Percentiles rank a stretch among this genome's conserved stretches.
These are phyloP conservation scores for Xestia xanthographa DNA, from an alignment of 2,888 invertebrate species.

Conservation along the genomic window DNA sequence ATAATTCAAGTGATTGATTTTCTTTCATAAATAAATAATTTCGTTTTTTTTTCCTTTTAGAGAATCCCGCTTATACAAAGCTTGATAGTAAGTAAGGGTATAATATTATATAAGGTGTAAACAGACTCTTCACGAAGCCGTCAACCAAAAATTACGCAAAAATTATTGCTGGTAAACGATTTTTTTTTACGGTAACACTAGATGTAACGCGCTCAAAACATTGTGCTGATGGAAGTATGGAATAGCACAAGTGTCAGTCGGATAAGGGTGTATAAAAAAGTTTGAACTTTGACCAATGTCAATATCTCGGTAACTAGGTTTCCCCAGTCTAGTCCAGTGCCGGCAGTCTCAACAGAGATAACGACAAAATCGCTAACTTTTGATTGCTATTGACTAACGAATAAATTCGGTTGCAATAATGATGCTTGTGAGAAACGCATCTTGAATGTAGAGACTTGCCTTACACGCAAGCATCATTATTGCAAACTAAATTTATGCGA, in stretches of 20 bases:
- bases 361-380: no score
- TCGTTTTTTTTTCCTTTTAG: constrained; percentile 71
- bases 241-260: no score
- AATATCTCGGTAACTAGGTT: not conserved
- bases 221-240: not conserved
- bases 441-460: no score
- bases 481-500: no score
- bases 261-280: not conserved
- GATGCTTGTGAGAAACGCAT: no score
- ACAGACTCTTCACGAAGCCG: not conserved
- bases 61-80: constrained; percentile 76
- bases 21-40: not conserved
- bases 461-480: no score
- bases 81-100: constrained; percentile 75
- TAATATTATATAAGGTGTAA: not conserved
- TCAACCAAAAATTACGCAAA: not conserved
- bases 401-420: no score
- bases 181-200: not conserved
- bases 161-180: not conserved
- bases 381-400: no score
- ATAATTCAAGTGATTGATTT: not conserved
- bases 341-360: no score
- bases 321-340: no score
- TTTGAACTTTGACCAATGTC: not conserved
- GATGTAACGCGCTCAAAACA: not conserved